Base-by-base conservation (phyloP, 2,113 vertebrate genomes). In the Psittacula cyanocephala region DNA sequence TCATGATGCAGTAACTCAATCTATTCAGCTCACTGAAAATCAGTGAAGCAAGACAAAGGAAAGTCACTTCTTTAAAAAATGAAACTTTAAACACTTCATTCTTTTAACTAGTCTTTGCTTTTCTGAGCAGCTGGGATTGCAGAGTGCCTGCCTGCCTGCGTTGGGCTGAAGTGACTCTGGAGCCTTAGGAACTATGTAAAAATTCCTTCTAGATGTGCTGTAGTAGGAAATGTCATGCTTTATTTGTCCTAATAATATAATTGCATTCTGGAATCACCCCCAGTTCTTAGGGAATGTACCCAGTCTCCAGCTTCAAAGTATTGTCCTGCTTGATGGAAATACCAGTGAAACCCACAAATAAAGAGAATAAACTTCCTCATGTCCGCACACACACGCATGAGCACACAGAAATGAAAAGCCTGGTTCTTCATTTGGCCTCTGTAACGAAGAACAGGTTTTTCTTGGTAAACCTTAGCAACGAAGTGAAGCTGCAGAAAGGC, bases 251-350 rank as follows among this genome's bases (percentile, higher is more conserved):
- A 82, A 69, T 72, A 72, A 43, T 53, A 74, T 82, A 84, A 95
- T 39, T 70, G 17, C 43, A 15, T 91, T 95, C 90, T 91, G 85
- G 95, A 97, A 90, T 88, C 69, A 80, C 76, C 94, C 52, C 70
- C 74, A 84, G 81, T 91, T 83, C 20, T 64, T 63, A 25, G 60
- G 47, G 65, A 93, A 71, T 5, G 10, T 70, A 55, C 41, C 37
- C 88, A 91, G 22, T 25, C 68, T 86, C 17, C 47, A 75, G 37
- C 70, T 88, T 92, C 74, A 83, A 88, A 95, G 50, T 27, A 35
- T 22, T 67, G 50, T 77, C 76, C 63, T 81, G 50, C 70, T 55
- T 44, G 27, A 46, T 88, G 67, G 55, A 91, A 92, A 89, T 78
- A 47, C 71, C 78, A 82, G 60, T 5, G 25, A 90, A 96, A 89